These are phyloP conservation scores for Nephrotoma appendiculata DNA, from an alignment of 2,888 invertebrate species.

Conservation along the genomic window DNA sequence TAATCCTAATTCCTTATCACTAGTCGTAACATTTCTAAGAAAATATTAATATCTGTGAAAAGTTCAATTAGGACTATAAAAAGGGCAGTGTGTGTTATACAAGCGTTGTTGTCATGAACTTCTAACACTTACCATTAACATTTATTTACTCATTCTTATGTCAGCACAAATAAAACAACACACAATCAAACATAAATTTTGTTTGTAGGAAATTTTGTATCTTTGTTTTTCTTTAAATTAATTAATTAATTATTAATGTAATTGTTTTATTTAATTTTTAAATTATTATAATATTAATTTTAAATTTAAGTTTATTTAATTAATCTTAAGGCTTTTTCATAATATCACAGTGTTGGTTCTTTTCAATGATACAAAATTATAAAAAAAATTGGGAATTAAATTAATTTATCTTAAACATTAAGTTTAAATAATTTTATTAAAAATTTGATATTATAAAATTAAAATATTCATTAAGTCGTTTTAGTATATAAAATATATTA, in stretches of 20 bases:
- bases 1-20: too few relatives aligned
- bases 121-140: too few relatives aligned
- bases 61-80: too few relatives aligned
- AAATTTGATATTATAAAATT: background rate
- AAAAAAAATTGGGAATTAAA: conserved; percentile 10
- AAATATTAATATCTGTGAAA: too few relatives aligned
- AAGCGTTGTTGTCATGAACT: too few relatives aligned
- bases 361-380: background rate
- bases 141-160: background rate
- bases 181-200: background rate
- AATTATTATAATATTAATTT: background rate
- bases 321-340: conserved; percentile 1
- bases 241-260: background rate
- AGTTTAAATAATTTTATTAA: background rate
- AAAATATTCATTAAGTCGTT: background rate
- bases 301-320: background rate
- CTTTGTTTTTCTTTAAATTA: background rate
- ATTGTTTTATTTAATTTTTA: background rate
- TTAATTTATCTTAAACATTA: background rate
- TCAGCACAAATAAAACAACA: background rate
- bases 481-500: too few relatives aligned
- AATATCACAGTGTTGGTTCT: conserved; percentile 3
- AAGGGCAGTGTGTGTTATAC: too few relatives aligned
- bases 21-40: too few relatives aligned
- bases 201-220: background rate